phyloP scores from a whole-genome alignment of 2,797 vertebrate species.

The Microchirus variegatus region DNA sequence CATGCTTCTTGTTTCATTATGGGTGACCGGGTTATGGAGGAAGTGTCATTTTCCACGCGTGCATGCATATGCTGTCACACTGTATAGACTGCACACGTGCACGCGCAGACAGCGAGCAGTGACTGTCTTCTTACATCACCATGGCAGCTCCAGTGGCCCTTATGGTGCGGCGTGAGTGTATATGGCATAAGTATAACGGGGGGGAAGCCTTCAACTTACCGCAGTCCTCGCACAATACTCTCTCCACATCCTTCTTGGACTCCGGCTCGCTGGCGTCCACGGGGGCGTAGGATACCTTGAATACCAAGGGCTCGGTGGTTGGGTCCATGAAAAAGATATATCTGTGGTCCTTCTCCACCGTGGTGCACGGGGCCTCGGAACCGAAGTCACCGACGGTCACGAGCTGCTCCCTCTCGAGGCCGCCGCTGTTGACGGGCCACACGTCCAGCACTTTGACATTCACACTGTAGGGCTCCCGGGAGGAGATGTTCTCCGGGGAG shows the following conservation, averaged over 20 bases:
- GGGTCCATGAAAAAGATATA: slow-evolving; percentile 98
- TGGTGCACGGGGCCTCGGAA: slow-evolving; percentile 88
- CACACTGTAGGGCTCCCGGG: slow-evolving; percentile 85
- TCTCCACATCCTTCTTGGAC: slow-evolving; percentile 93
- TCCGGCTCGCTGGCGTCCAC: slow-evolving; percentile 91
- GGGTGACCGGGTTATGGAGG: slow-evolving; percentile 66
- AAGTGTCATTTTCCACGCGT: slow-evolving; percentile 42
- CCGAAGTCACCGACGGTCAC: slow-evolving; percentile 91
- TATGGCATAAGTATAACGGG: slow-evolving; percentile 47
- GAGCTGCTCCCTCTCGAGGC: slow-evolving; percentile 93
- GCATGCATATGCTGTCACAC: slow-evolving; percentile 29
- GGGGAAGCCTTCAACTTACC: slow-evolving; percentile 85
- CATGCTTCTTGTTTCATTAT: slow-evolving; percentile 46
- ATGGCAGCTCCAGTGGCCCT: slow-evolving; percentile 61
- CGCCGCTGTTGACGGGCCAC: slow-evolving; percentile 95
- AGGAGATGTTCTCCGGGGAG: slow-evolving; percentile 83
- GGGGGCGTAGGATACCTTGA: slow-evolving; percentile 92
- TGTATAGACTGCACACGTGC: slow-evolving; percentile 43
- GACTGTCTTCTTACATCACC: slow-evolving; percentile 69
- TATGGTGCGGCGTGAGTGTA: slow-evolving; percentile 44
- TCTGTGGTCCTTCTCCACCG: slow-evolving; percentile 93
- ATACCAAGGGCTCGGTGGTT: slow-evolving; percentile 90
- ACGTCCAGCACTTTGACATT: slow-evolving; percentile 94
- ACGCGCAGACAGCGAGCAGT: slow-evolving; percentile 49
- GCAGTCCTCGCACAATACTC: slow-evolving; percentile 94